phyloP scores from a whole-genome alignment of 2,888 invertebrate species.

The Nipponacmea schrenckii region DNA sequence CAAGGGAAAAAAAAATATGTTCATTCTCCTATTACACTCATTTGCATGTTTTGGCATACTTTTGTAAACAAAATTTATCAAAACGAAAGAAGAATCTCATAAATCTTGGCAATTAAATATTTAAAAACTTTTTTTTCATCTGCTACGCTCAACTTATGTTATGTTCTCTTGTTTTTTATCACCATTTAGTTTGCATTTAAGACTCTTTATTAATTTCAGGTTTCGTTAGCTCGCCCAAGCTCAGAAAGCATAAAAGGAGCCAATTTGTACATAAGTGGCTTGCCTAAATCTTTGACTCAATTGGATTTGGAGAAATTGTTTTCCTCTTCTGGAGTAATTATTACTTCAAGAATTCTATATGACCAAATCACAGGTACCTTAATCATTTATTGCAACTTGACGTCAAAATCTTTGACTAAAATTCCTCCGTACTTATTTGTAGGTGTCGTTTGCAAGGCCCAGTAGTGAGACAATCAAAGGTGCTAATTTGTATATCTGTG shows the following conservation, averaged over 20 bases:
- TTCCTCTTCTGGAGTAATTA: constrained; percentile 67
- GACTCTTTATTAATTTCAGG: constrained; percentile 59
- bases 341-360: constrained; percentile 69
- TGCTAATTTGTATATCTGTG: constrained; percentile 69
- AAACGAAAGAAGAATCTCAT: too few relatives aligned
- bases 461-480: constrained; percentile 69
- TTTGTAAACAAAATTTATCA: too few relatives aligned
- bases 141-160: too few relatives aligned
- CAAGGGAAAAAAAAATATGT: too few relatives aligned
- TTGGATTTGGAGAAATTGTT: constrained; percentile 69
- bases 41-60: too few relatives aligned
- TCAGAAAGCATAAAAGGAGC: constrained; percentile 69
- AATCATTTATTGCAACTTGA: constrained; percentile 14
- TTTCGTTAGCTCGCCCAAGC: constrained; percentile 69
- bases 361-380: constrained; percentile 67
- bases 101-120: too few relatives aligned
- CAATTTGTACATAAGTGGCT: constrained; percentile 69
- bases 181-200: constrained; percentile 53
- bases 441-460: constrained; percentile 69
- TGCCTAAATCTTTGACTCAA: constrained; percentile 68
- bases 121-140: too few relatives aligned
- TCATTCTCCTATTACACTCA: too few relatives aligned
- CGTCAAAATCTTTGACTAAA: constrained; percentile 28
- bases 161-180: constrained; percentile 19
- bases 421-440: constrained; percentile 47